phyloP scores from a whole-genome alignment of 2,113 vertebrate species.

The Mustela lutreola region DNA sequence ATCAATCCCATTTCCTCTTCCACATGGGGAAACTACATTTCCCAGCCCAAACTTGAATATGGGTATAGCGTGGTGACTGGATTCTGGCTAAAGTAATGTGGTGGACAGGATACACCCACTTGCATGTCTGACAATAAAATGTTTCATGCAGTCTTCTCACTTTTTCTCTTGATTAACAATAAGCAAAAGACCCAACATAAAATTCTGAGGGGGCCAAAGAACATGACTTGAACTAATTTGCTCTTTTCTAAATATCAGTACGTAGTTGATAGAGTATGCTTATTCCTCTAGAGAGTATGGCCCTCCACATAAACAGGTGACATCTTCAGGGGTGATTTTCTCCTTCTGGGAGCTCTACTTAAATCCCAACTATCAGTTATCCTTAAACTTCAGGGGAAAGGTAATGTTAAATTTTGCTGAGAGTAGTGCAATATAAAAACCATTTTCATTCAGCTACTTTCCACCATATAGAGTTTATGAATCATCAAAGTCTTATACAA shows the following conservation, averaged over 20 bases:
- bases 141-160: not conserved
- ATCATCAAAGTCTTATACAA: conserved; percentile 5
- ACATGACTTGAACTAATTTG: not conserved
- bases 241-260: not conserved
- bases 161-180: conserved; percentile 8
- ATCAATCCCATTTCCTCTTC: not conserved
- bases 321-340: not conserved
- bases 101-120: not conserved
- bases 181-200: not conserved
- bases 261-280: not conserved
- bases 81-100: not conserved
- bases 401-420: not conserved
- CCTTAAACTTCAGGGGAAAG: not conserved
- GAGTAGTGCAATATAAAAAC: not conserved
- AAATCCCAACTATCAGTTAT: not conserved
- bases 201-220: not conserved
- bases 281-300: not conserved
- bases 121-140: not conserved
- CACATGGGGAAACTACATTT: not conserved
- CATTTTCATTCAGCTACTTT: conserved; percentile 20
- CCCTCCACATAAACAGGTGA: not conserved
- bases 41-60: not conserved
- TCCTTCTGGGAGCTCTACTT: not conserved
- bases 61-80: not conserved
- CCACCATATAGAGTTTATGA: not conserved